A percentile compares a stretch with the other conserved stretches of the same genome.
phyloP scores from a whole-genome alignment of 1,140 invertebrate genomes.

The Pseudachorutes palmiensis region DNA sequence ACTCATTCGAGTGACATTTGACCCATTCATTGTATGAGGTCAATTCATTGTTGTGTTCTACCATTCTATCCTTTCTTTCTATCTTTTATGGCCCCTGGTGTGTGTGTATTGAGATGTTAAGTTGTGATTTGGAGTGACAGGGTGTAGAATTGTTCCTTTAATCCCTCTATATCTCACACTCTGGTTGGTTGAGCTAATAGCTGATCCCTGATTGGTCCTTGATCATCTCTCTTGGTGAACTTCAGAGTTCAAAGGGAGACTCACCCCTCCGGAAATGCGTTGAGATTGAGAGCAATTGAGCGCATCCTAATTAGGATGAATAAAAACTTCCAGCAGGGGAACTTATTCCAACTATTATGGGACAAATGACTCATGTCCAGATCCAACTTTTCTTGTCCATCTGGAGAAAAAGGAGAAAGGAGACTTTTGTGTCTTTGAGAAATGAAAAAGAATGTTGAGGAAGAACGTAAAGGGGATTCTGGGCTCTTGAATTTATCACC shows the following conservation, averaged over 20 bases:
- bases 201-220: neutral
- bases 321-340: neutral
- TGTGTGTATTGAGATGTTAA: neutral
- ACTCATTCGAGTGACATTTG: too few species aligned
- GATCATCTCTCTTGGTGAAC: neutral
- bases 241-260: neutral
- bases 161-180: too few species aligned
- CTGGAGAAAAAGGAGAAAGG: neutral
- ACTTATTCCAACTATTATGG: neutral
- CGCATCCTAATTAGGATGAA: constrained; percentile 11
- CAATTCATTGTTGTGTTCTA: too few species aligned
- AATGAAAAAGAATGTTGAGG: neutral
- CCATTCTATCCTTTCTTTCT: too few species aligned
- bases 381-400: neutral
- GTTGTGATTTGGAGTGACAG: constrained; percentile 6
- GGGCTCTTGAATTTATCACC: neutral
- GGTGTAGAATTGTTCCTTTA: neutral
- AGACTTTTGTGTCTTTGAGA: neutral
- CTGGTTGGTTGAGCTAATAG: too few species aligned
- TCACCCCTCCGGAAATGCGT: constrained; percentile 15
- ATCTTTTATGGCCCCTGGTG: neutral
- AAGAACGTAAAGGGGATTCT: too few species aligned
- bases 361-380: neutral
- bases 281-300: constrained; percentile 13
- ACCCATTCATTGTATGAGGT: too few species aligned